Percentiles rank a stretch among this genome's conserved stretches.
Conservation (phyloP, 1,140 invertebrate genomes). For the Uloborus diversus region DNA sequence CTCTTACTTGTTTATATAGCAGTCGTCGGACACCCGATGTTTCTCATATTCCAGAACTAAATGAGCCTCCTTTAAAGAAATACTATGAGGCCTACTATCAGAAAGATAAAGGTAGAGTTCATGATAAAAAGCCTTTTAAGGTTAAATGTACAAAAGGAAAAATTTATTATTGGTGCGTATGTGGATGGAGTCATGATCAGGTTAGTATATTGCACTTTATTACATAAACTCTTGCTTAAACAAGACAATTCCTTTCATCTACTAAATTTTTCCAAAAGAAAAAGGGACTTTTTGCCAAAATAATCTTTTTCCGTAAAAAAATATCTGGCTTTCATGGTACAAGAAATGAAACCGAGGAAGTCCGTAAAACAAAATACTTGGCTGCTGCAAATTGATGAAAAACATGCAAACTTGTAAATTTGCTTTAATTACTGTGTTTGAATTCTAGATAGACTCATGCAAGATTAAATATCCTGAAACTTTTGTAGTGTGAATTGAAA, state of each 20-base stretch:
- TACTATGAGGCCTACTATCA: conserved; percentile 59
- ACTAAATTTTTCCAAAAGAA: background rate
- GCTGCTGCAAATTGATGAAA: too few relatives aligned
- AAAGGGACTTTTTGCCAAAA: background rate
- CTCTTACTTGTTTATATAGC: background rate
- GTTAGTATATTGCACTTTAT: too few relatives aligned
- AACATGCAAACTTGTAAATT: too few relatives aligned
- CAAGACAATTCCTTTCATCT: background rate
- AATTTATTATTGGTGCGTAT: conserved; percentile 92
- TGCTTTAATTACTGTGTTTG: too few relatives aligned
- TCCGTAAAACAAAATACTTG: too few relatives aligned
- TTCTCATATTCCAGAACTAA: conserved; percentile 57
- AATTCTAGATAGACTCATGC: too few relatives aligned
- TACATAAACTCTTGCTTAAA: conserved; percentile 1
- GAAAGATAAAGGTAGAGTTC: conserved; percentile 75
- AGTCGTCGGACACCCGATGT: conserved; percentile 35
- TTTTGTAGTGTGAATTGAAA: too few relatives aligned
- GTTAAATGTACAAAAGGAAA: conserved; percentile 78
- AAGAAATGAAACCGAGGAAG: too few relatives aligned
- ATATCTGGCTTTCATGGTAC: background rate
- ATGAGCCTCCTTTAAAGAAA: conserved; percentile 57
- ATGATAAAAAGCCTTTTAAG: conserved; percentile 91
- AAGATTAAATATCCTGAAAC: too few relatives aligned
- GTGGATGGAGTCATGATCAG: conserved; percentile 88
- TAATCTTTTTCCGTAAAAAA: background rate